These are phyloP conservation scores for Hippocampus comes DNA, from an alignment of 2,113 vertebrate genomes.

Conservation along the genomic window DNA sequence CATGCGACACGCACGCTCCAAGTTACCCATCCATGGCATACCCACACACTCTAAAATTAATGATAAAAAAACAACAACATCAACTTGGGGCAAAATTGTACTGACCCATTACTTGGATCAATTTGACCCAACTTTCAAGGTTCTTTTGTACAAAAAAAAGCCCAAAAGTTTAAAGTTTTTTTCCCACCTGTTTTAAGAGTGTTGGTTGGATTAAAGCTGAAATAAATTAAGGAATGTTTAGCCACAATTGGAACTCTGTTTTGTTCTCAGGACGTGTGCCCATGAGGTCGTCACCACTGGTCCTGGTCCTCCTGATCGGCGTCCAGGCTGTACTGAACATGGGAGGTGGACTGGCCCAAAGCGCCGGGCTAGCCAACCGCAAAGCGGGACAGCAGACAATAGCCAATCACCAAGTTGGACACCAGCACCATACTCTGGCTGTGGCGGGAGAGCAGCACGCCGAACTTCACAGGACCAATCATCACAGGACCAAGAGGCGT, in stretches of 20 bases:
- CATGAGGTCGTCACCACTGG: constrained; percentile 97
- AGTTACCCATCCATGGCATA: too few relatives aligned
- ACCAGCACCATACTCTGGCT: constrained; percentile 46
- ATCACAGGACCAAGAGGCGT: constrained; percentile 65
- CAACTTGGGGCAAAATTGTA: too few relatives aligned
- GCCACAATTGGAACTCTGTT: neutral
- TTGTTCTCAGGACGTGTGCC: constrained; percentile 76
- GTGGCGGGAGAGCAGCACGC: constrained; percentile 49
- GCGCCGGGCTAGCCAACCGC: constrained; percentile 69
- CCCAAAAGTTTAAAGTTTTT: too few relatives aligned
- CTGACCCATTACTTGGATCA: too few relatives aligned
- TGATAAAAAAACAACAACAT: too few relatives aligned
- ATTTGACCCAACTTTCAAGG: too few relatives aligned
- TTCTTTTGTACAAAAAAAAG: too few relatives aligned
- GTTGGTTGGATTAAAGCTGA: too few relatives aligned
- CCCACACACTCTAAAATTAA: too few relatives aligned
- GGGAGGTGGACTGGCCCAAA: constrained; percentile 80
- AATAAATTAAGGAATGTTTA: neutral
- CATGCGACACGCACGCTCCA: too few relatives aligned
- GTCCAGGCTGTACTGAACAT: constrained; percentile 88
- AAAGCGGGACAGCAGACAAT: constrained; percentile 63
- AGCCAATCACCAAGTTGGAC: constrained; percentile 66
- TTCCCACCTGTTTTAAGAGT: too few relatives aligned
- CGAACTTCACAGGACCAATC: constrained; percentile 54
- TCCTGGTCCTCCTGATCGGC: constrained; percentile 91